These are phyloP conservation scores for Bombylius discolor DNA, from an alignment of 2,888 invertebrate genomes.

Conservation along the genomic window DNA sequence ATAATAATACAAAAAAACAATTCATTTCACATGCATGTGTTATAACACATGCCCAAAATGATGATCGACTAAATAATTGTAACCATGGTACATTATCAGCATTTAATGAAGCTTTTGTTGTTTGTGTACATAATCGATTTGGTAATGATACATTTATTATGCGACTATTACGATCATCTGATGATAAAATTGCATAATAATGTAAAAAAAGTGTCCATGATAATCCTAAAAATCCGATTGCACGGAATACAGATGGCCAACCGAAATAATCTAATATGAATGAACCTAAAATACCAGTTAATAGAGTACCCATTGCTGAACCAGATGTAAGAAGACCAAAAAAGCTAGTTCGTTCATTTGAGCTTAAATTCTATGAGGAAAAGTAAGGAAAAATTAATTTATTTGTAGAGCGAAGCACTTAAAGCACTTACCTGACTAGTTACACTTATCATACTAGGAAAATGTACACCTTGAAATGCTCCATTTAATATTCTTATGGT, in stretches of 20 bases:
- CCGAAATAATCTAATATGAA: slow-evolving; percentile 49
- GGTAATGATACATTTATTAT: slow-evolving; percentile 35
- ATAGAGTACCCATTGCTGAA: slow-evolving; percentile 46
- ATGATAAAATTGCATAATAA: slow-evolving; percentile 37
- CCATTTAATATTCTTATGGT: slow-evolving; percentile 48
- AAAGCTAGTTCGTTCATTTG: slow-evolving; percentile 50
- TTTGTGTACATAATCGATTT: slow-evolving; percentile 19
- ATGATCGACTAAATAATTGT: slow-evolving; percentile 42
- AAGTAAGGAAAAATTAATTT: background rate
- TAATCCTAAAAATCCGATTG: slow-evolving; percentile 45
- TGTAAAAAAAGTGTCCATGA: slow-evolving; percentile 44
- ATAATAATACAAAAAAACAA: slow-evolving; percentile 55
- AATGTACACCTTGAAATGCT: slow-evolving; percentile 53
- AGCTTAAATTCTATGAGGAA: slow-evolving; percentile 40
- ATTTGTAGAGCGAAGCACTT: background rate
- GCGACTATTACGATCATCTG: slow-evolving; percentile 29
- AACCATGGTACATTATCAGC: slow-evolving; percentile 45
- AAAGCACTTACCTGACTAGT: slow-evolving; percentile 39
- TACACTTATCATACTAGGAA: slow-evolving; percentile 56
- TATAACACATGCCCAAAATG: slow-evolving; percentile 57
- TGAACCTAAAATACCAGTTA: slow-evolving; percentile 54
- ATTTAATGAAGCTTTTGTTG: slow-evolving; percentile 26
- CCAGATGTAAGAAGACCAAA: slow-evolving; percentile 54
- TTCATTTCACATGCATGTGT: slow-evolving; percentile 61
- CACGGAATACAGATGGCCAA: slow-evolving; percentile 52